Percentiles rank a stretch among this genome's conserved stretches.
Evolutionary conservation across 2,888 invertebrate genomes (phyloP).

Genomic region (Leptopilina drosophilae): DNA sequence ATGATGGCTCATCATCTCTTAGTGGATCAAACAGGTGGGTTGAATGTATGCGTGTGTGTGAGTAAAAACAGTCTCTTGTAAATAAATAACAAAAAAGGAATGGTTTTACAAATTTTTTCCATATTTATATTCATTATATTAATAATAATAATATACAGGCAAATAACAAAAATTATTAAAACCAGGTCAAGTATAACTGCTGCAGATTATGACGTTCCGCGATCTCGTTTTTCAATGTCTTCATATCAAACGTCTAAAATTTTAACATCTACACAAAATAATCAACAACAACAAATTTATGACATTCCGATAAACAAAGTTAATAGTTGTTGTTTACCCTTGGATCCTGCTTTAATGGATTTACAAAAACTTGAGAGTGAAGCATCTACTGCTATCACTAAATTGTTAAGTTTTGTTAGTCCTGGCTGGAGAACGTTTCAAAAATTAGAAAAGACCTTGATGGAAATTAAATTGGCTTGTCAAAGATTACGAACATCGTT

Average conservation of each 20-base stretch:
- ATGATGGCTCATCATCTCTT: slow-evolving; percentile 79
- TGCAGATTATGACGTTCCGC: slow-evolving; percentile 85
- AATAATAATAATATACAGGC: neutral
- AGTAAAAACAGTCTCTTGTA: too few species aligned
- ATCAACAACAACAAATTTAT: slow-evolving; percentile 77
- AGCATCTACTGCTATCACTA: slow-evolving; percentile 89
- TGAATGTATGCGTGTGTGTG: too few species aligned
- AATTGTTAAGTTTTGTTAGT: slow-evolving; percentile 86
- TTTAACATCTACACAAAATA: slow-evolving; percentile 64
- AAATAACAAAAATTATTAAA: neutral
- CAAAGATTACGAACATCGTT: slow-evolving; percentile 87
- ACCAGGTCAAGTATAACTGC: slow-evolving; percentile 79
- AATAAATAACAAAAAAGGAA: too few species aligned
- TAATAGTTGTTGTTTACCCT: slow-evolving; percentile 77
- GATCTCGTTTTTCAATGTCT: slow-evolving; percentile 75
- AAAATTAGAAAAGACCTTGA: slow-evolving; percentile 86
- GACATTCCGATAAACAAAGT: slow-evolving; percentile 83
- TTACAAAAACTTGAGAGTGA: slow-evolving; percentile 87
- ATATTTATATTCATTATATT: too few species aligned
- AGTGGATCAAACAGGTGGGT: slow-evolving; percentile 78
- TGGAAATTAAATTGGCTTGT: slow-evolving; percentile 91
- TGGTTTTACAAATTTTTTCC: too few species aligned
- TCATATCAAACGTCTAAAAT: slow-evolving; percentile 68
- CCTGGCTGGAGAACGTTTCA: slow-evolving; percentile 90
- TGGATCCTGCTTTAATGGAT: slow-evolving; percentile 86